Evolutionary conservation across 2,797 vertebrate species (phyloP).

Genomic region (Amazona finschi): DNA sequence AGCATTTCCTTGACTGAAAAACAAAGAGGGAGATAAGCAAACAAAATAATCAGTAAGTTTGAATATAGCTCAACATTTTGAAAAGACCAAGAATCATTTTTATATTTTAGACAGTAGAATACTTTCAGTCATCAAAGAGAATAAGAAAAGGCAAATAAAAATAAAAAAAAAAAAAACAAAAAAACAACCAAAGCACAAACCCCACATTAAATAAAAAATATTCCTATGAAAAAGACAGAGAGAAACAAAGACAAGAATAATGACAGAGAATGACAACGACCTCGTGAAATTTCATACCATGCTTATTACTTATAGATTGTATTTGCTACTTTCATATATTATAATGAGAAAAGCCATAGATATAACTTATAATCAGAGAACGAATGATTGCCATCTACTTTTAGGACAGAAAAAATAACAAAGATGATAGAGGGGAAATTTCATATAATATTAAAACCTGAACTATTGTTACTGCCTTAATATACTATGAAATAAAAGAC

Average conservation of each 20-base stretch:
- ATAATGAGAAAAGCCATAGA: background rate
- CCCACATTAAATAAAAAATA: background rate
- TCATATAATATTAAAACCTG: background rate
- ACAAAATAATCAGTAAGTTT: background rate
- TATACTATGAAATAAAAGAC: background rate
- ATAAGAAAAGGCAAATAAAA: background rate
- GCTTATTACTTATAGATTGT: background rate
- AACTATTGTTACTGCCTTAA: background rate
- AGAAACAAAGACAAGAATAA: background rate
- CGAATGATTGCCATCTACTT: background rate
- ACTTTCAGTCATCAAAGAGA: constrained; percentile 27
- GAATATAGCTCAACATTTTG: background rate
- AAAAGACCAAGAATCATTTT: background rate
- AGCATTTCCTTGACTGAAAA: background rate
- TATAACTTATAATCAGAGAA: background rate
- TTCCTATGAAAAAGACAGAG: background rate
- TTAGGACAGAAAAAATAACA: background rate
- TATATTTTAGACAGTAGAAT: background rate
- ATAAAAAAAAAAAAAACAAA: background rate
- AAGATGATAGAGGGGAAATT: background rate
- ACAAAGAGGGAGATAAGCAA: background rate
- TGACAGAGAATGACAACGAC: background rate
- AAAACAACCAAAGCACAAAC: rapidly evolving
- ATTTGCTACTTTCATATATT: constrained; percentile 12
- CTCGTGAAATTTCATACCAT: background rate